These are phyloP conservation scores for Caerostris darwini DNA, from an alignment of 1,140 invertebrate species.

Conservation along the genomic window DNA sequence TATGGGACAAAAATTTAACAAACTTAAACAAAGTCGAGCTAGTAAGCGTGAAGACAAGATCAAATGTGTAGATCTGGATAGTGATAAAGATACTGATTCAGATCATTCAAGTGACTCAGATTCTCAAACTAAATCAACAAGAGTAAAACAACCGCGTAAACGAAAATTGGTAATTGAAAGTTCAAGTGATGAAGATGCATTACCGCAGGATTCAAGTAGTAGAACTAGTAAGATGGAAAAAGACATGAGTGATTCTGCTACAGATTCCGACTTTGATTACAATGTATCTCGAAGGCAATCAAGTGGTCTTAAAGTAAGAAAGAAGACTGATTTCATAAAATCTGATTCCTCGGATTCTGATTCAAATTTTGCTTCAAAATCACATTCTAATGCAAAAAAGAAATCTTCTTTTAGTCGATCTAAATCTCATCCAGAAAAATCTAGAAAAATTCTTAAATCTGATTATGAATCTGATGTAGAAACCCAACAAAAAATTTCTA, in stretches of 20 bases:
- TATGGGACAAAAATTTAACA: constrained; percentile 93
- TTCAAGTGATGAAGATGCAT: constrained; percentile 76
- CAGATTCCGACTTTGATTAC: constrained; percentile 75
- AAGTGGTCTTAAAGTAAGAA: constrained; percentile 54
- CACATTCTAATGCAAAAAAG: constrained; percentile 88
- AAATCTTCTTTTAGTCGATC: constrained; percentile 81
- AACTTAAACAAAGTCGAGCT: constrained; percentile 89
- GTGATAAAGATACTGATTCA: constrained; percentile 68
- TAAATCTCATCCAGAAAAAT: constrained; percentile 56
- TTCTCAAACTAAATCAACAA: constrained; percentile 53
- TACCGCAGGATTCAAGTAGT: constrained; percentile 50
- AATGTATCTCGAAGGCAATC: constrained; percentile 64
- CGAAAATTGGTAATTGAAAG: constrained; percentile 78
- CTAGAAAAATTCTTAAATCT: constrained; percentile 72
- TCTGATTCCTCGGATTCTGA: constrained; percentile 75
- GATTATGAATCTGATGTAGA: constrained; percentile 77
- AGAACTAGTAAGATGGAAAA: constrained; percentile 65
- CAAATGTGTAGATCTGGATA: constrained; percentile 78
- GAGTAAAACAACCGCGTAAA: constrained; percentile 71
- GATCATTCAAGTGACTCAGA: constrained; percentile 72
- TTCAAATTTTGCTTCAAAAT: constrained; percentile 85
- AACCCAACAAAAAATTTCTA: constrained; percentile 77
- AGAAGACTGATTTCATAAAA: constrained; percentile 82
- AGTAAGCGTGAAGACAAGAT: constrained; percentile 74
- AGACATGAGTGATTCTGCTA: constrained; percentile 75